A percentile compares a stretch with the other conserved stretches of the same genome.
phyloP scores from a whole-genome alignment of 2,113 vertebrate species.

The Amia ocellicauda region DNA sequence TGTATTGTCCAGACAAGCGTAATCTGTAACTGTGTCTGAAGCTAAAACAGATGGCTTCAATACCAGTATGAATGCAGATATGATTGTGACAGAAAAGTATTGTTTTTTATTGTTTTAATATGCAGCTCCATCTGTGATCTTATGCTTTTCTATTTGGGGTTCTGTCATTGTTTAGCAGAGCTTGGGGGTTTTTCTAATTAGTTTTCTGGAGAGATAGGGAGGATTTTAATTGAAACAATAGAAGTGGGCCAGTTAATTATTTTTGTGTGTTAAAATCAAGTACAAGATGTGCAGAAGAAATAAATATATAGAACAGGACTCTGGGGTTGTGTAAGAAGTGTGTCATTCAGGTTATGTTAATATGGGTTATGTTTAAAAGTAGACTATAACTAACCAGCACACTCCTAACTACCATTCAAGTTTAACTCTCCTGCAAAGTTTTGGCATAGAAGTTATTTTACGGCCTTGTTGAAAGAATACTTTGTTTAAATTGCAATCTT shows the following conservation, averaged over 20 bases:
- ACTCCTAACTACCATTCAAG: no score
- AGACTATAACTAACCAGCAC: background rate
- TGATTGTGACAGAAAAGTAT: no score
- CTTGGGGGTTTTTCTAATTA: slow-evolving; percentile 52
- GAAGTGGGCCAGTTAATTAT: slow-evolving; percentile 76
- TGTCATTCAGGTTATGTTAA: slow-evolving; percentile 54
- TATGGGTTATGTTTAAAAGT: background rate
- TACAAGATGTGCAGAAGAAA: slow-evolving; percentile 41
- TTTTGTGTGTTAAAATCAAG: slow-evolving; percentile 70
- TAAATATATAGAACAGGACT: slow-evolving; percentile 59
- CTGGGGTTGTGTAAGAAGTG: slow-evolving; percentile 50
- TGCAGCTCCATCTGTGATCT: no score
- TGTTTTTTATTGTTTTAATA: no score
- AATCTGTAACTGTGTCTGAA: no score
- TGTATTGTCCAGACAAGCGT: no score
- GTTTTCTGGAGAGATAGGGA: slow-evolving; percentile 22
- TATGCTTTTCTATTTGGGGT: slow-evolving; percentile 12
- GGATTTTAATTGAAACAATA: slow-evolving; percentile 68
- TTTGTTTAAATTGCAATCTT: background rate
- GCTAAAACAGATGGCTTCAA: no score
- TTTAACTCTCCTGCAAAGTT: no score
- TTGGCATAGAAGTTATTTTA: background rate
- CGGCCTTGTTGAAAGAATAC: background rate
- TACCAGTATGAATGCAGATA: no score
- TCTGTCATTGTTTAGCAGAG: slow-evolving; percentile 45